Percentiles rank a stretch among this genome's conserved stretches.
phyloP scores from a whole-genome alignment of 2,888 invertebrate genomes.

The Drosophila atripex region DNA sequence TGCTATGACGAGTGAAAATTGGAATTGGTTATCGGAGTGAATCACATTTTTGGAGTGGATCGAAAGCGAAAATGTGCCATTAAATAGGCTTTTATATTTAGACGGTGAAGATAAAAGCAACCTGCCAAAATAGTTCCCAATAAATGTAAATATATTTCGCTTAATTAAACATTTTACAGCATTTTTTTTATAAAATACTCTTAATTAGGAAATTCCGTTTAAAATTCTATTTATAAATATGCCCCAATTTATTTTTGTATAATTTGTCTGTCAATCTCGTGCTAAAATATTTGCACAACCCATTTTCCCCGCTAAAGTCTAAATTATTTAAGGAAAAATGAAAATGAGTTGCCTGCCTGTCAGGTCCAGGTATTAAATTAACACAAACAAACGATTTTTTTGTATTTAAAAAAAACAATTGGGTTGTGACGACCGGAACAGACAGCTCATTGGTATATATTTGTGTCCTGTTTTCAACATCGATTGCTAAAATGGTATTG shows the following conservation, averaged over 20 bases:
- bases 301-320: conserved; percentile 16
- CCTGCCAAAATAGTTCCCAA: neutral
- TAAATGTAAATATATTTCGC: neutral
- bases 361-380: conserved; percentile 21
- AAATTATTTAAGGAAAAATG: conserved; percentile 33
- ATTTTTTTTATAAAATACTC: too few relatives aligned
- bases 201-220: neutral
- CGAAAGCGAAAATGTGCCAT: conserved; percentile 7
- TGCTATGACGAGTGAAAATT: conserved; percentile 2
- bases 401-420: conserved; percentile 50
- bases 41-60: conserved; percentile 14
- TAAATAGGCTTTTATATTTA: neutral
- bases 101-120: neutral
- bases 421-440: conserved; percentile 27
- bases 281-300: conserved; percentile 6
- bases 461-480: conserved; percentile 27
- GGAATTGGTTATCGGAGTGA: conserved; percentile 27
- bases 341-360: conserved; percentile 33
- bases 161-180: too few relatives aligned
- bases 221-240: conserved; percentile 6
- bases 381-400: conserved; percentile 41
- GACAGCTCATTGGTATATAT: conserved; percentile 9
- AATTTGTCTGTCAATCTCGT: conserved; percentile 30
- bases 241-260: conserved; percentile 20
- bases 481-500: conserved; percentile 64